These are phyloP conservation scores for Cephus cinctus DNA, from an alignment of 1,140 invertebrate species.

Conservation along the genomic window DNA sequence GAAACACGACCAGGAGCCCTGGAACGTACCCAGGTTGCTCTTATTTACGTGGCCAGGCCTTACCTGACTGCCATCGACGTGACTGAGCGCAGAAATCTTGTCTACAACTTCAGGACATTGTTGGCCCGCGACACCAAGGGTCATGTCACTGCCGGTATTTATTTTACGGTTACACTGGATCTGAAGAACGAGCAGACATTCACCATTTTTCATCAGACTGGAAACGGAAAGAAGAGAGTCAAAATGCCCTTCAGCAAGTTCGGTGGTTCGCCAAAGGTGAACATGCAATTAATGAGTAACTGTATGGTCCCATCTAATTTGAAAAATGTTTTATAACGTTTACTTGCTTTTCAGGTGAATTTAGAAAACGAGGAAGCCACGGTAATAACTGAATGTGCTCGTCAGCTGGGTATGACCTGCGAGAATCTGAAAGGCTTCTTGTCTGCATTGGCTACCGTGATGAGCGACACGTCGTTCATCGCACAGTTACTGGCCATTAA, in stretches of 20 bases:
- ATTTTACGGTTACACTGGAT: constrained; percentile 70
- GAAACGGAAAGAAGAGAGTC: constrained; percentile 64
- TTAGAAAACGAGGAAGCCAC: constrained; percentile 61
- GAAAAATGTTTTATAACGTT: constrained; percentile 13
- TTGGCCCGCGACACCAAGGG: constrained; percentile 79
- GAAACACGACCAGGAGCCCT: constrained; percentile 62
- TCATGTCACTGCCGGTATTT: constrained; percentile 77
- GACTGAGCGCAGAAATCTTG: constrained; percentile 84
- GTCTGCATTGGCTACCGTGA: constrained; percentile 64
- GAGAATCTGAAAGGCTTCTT: constrained; percentile 65
- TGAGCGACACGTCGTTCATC: constrained; percentile 73
- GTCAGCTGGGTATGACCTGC: constrained; percentile 67
- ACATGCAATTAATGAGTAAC: constrained; percentile 10
- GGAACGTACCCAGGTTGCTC: constrained; percentile 53
- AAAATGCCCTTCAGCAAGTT: constrained; percentile 73
- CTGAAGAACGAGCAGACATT: constrained; percentile 62
- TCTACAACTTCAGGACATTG: constrained; percentile 84
- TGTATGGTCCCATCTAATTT: no score
- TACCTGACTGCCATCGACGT: constrained; percentile 81
- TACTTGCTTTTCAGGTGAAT: constrained; percentile 56
- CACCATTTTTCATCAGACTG: constrained; percentile 77
- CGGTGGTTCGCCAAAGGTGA: constrained; percentile 63
- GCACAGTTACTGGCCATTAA: constrained; percentile 72
- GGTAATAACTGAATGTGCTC: constrained; percentile 64
- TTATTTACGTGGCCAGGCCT: constrained; percentile 75